phyloP scores from a whole-genome alignment of 2,888 invertebrate genomes.

The Dasypolia templi region DNA sequence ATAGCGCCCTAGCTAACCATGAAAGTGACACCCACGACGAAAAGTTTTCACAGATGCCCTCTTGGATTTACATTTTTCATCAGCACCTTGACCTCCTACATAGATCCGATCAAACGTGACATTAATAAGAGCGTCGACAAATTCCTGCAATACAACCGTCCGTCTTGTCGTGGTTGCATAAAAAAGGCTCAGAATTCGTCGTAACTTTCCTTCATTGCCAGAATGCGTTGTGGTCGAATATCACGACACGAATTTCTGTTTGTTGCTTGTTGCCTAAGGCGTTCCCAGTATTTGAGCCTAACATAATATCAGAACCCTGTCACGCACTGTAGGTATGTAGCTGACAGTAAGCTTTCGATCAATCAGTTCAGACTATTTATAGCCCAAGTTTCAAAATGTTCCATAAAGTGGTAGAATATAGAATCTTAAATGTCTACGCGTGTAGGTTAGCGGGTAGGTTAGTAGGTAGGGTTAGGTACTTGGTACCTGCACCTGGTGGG shows the following conservation, averaged over 20 bases:
- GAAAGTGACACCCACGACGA: background rate
- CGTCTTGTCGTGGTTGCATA: too few species aligned
- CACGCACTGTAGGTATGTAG: too few species aligned
- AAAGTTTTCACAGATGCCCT: background rate
- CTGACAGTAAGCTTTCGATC: background rate
- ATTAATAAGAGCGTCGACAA: background rate
- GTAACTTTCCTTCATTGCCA: too few species aligned
- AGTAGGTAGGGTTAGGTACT: too few species aligned
- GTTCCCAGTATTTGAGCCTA: too few species aligned
- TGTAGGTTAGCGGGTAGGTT: background rate
- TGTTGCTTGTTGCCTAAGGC: too few species aligned
- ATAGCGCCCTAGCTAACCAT: background rate
- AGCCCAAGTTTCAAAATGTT: constrained; percentile 9
- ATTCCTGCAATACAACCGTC: background rate
- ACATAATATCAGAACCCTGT: too few species aligned
- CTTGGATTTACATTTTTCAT: background rate
- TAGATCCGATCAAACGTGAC: background rate
- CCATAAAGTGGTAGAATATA: constrained; percentile 18
- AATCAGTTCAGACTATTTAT: constrained; percentile 31
- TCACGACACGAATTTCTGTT: too few species aligned
- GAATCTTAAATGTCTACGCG: constrained; percentile 25
- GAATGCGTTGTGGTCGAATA: too few species aligned
- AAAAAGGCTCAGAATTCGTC: too few species aligned
- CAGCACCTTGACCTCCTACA: background rate
- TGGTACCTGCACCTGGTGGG: too few species aligned